Evolutionary conservation across 2,888 invertebrate species (phyloP).

Genomic region (Drosophila atripex): DNA sequence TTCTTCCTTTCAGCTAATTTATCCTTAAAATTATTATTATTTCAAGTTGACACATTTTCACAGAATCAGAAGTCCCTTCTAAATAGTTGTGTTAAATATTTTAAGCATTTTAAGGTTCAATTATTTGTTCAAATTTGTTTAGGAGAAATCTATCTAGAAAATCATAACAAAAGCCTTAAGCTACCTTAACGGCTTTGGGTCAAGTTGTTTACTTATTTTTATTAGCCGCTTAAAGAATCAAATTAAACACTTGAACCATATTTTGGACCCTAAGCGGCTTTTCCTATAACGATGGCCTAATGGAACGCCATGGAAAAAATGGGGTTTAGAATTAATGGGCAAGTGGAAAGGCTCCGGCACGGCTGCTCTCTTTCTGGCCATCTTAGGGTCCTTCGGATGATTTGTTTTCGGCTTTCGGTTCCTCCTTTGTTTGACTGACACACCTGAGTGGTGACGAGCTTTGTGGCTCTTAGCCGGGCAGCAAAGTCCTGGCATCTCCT

Average conservation of each 20-base stretch:
- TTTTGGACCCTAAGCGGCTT: constrained; percentile 34
- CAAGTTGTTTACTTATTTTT: constrained; percentile 3
- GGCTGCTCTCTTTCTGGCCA: constrained; percentile 24
- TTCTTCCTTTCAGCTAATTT: neutral
- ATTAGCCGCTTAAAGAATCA: constrained; percentile 23
- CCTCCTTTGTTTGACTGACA: constrained; percentile 48
- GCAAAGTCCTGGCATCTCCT: constrained; percentile 47
- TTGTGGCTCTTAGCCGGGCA: constrained; percentile 53
- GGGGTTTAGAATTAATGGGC: constrained; percentile 17
- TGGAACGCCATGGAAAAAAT: constrained; percentile 17
- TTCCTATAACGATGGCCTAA: constrained; percentile 10
- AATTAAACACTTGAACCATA: constrained; percentile 14
- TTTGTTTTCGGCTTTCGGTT: constrained; percentile 12
- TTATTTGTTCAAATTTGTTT: neutral
- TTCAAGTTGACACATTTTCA: neutral
- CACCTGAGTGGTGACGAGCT: constrained; percentile 63
- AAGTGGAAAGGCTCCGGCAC: constrained; percentile 20
- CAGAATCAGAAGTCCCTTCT: neutral
- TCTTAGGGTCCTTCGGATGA: constrained; percentile 12
- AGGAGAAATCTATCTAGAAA: neutral
- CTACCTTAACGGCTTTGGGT: neutral
- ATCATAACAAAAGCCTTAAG: neutral
- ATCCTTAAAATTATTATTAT: neutral
- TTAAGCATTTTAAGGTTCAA: neutral
- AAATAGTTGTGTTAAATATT: neutral